Evolutionary conservation across 1,140 invertebrate genomes (phyloP).

Genomic region (Brachionus calyciflorus): DNA sequence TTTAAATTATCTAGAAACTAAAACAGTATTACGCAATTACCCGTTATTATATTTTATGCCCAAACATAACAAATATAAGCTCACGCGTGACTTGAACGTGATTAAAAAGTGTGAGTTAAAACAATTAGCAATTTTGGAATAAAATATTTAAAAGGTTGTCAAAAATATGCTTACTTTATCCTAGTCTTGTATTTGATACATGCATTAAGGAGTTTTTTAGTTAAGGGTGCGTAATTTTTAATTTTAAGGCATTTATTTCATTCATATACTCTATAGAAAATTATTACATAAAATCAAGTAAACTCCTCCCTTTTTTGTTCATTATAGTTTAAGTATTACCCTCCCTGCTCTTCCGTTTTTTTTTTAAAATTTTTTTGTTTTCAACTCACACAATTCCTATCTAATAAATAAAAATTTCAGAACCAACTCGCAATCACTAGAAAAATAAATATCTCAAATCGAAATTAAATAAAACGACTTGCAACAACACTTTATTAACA

Average conservation of each 20-base stretch:
- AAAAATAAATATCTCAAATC: neutral
- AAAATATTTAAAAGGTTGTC: too few relatives aligned
- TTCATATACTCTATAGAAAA: constrained; percentile 4
- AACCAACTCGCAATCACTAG: neutral
- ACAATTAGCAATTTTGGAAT: too few relatives aligned
- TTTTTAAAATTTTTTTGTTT: too few relatives aligned
- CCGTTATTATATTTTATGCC: neutral
- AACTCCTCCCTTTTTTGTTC: constrained; percentile 9
- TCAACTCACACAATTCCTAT: neutral
- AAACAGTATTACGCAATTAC: constrained; percentile 3
- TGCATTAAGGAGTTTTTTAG: neutral
- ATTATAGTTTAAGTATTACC: too few relatives aligned
- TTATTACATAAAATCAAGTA: constrained; percentile 10
- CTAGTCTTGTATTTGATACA: neutral
- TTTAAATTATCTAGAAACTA: constrained; percentile 34
- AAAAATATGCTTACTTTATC: neutral
- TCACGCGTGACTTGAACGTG: constrained; percentile 12
- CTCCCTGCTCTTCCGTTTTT: constrained; percentile 2
- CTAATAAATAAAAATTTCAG: constrained; percentile 4
- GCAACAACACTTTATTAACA: too few relatives aligned
- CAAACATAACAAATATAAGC: neutral
- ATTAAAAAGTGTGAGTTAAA: neutral
- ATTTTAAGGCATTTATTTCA: neutral
- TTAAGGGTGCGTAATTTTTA: neutral
- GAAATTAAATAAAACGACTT: neutral